These are phyloP conservation scores for Hippocampus guttulatus DNA, from an alignment of 2,113 vertebrate genomes.

Conservation along the genomic window DNA sequence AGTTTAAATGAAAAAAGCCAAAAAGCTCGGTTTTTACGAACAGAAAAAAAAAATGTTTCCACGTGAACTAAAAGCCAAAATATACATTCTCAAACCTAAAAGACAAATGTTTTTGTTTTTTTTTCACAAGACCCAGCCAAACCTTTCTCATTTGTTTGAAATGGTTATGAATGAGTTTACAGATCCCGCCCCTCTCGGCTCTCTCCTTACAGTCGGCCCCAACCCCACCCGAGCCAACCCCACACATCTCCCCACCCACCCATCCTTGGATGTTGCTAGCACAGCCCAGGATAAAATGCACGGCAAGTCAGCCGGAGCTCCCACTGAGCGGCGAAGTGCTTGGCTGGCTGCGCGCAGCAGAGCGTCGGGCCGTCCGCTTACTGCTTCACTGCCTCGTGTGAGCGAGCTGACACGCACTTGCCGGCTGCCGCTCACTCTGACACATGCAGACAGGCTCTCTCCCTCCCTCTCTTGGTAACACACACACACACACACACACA, in stretches of 20 bases:
- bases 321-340: slow-evolving; percentile 57
- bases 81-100: not conserved
- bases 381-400: slow-evolving; percentile 62
- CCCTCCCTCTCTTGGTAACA: slow-evolving; percentile 36
- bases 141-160: slow-evolving; percentile 44
- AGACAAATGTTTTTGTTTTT: too few species aligned
- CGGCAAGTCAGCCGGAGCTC: slow-evolving; percentile 53
- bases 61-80: not conserved
- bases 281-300: slow-evolving; percentile 74
- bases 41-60: not conserved
- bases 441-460: slow-evolving; percentile 44
- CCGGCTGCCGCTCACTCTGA: slow-evolving; percentile 50
- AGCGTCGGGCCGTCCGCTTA: slow-evolving; percentile 56
- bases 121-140: too few species aligned
- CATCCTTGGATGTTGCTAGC: slow-evolving; percentile 58
- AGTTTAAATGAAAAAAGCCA: too few species aligned
- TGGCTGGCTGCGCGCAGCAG: slow-evolving; percentile 62
- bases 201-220: slow-evolving; percentile 43
- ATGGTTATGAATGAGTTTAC: slow-evolving; percentile 66
- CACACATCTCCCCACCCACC: slow-evolving; percentile 52
- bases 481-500: slow-evolving; percentile 35
- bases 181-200: slow-evolving; percentile 57
- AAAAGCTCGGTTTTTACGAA: too few species aligned
- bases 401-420: slow-evolving; percentile 57
- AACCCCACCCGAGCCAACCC: slow-evolving; percentile 43